Conservation (phyloP, 2,888 invertebrate genomes). For the Galeruca laticollis region DNA sequence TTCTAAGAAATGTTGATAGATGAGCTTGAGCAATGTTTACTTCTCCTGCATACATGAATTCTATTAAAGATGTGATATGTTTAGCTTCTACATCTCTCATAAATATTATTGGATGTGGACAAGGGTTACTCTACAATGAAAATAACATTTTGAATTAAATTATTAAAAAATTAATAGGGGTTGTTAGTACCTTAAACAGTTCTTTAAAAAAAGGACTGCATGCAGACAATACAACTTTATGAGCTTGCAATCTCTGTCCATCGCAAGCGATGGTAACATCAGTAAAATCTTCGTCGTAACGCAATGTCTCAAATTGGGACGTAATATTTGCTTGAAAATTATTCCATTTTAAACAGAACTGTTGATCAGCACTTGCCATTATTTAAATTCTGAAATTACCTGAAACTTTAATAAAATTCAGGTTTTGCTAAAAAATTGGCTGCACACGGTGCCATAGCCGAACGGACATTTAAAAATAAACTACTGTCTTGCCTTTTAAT, state of each 20-base stretch:
- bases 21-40: constrained; percentile 86
- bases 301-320: constrained; percentile 85
- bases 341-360: constrained; percentile 92
- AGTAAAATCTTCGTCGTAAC: constrained; percentile 89
- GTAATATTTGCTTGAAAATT: constrained; percentile 90
- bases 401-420: constrained; percentile 35
- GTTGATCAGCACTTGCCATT: constrained; percentile 75
- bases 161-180: not conserved
- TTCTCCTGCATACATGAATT: constrained; percentile 89
- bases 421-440: constrained; percentile 51
- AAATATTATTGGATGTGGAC: constrained; percentile 87
- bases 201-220: constrained; percentile 91
- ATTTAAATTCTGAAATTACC: constrained; percentile 20
- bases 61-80: constrained; percentile 81
- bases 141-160: not conserved
- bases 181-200: constrained; percentile 80
- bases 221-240: constrained; percentile 87
- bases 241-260: constrained; percentile 85
- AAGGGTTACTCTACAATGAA: constrained; percentile 81
- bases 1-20: constrained; percentile 80
- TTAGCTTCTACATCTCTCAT: constrained; percentile 86
- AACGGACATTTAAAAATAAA: constrained; percentile 60
- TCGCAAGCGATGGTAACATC: constrained; percentile 90
- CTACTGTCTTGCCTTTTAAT: constrained; percentile 60
- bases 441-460: constrained; percentile 51